Evolutionary conservation across 2,797 vertebrate species (phyloP).

Genomic region (Arnoldichthys spilopterus): DNA sequence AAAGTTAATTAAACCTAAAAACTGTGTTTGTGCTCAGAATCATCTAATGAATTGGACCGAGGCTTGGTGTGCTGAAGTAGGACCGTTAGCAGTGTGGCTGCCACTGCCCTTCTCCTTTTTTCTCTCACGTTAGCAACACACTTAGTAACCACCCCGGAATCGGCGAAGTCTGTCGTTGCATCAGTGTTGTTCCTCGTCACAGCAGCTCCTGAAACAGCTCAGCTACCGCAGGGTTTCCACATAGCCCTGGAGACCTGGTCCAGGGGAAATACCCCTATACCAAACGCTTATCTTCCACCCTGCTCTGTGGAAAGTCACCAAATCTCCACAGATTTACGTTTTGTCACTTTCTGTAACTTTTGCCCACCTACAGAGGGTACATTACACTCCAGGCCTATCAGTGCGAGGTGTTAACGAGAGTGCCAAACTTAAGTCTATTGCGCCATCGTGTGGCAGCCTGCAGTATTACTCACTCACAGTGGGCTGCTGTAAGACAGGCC

Average conservation of each 20-base stretch:
- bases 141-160: conserved; percentile 81
- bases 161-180: conserved; percentile 64
- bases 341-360: neutral
- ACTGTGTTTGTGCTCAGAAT: conserved; percentile 9
- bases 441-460: conserved; percentile 19
- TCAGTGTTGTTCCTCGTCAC: conserved; percentile 49
- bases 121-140: conserved; percentile 63
- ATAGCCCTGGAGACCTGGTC: neutral
- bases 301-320: neutral
- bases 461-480: neutral
- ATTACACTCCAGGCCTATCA: neutral
- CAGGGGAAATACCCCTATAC: neutral
- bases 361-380: neutral
- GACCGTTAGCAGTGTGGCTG: conserved; percentile 65
- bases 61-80: conserved; percentile 3
- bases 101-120: conserved; percentile 59
- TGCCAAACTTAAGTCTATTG: neutral
- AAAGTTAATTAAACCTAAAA: conserved; percentile 13
- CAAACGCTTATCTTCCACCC: neutral
- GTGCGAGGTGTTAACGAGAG: neutral
- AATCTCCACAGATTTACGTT: neutral
- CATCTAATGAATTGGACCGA: neutral
- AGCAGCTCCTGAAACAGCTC: conserved; percentile 31
- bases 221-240: conserved; percentile 30
- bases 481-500: neutral